Base-by-base conservation (phyloP, 2,113 vertebrate genomes). In the Dromaius novaehollandiae region DNA sequence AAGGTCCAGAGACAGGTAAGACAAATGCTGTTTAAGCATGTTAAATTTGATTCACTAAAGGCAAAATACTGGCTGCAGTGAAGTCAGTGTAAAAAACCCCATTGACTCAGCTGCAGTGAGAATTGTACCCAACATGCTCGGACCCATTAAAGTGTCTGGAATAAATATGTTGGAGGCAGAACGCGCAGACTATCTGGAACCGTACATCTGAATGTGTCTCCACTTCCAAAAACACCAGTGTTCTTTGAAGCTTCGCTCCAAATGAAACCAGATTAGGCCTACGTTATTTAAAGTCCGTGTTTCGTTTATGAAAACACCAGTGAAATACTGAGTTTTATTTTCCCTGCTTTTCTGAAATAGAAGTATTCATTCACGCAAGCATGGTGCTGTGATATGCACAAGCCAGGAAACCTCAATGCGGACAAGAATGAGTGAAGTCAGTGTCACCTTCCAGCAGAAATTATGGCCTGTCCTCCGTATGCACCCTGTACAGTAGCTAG, bases 1-100 rank as follows among this genome's bases (percentile, higher is more conserved):
- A 82, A 88, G 71, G 17, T 86, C n/a, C 21, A 68, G 74, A 78
- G 95, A 44, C 86, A 96, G 97, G 96, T 97, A 96, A 95, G 90
- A 44, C 65, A 86, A 21, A 42, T 89, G 48, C 46, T 83, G 32
- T 91, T 78, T 44, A 26, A 82, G 55, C 19, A 9, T 66, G 46
- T 83, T 86, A 64, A 28, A 83, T 86, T 66, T 50, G 7, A 74
- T 50, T 70, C 26, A 56, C 60, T 70, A 73, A 69, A 15, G 7
- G 26, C 2, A 5, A 83, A 93, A 86, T 83, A 46, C 6, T 88
- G 82, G 19, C 53, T 82, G 15, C 38, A 88, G n/a, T 69, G 24
- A 61, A 53, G 13, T 66, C 20, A 51, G 11, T 25, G 25, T 56
- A 21, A 51, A 66, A 84, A 70, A 6, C 1, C 2, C 24, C 7